Percentiles rank a stretch among this genome's conserved stretches.
Conservation (phyloP, 2,113 vertebrate genomes). For the Elephantulus edwardii region DNA sequence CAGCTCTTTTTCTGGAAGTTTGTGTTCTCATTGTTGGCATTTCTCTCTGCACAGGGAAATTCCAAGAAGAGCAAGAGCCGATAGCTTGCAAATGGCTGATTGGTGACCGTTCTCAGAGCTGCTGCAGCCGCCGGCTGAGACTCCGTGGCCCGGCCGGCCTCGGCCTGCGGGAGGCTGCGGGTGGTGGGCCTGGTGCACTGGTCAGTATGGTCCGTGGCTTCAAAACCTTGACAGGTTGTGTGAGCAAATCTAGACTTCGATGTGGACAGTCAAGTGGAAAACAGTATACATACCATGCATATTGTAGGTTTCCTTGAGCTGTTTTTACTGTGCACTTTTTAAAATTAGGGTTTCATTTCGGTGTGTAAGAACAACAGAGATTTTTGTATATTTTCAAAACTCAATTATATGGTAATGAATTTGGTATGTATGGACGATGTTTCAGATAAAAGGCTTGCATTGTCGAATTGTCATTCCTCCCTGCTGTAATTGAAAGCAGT, state of each 20-base stretch:
- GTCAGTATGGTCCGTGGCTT: constrained; percentile 79
- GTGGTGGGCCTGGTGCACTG: constrained; percentile 64
- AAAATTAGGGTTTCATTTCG: constrained; percentile 84
- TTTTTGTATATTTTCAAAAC: constrained; percentile 85
- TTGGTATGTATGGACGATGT: constrained; percentile 77
- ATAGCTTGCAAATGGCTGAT: constrained; percentile 81
- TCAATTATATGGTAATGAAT: constrained; percentile 77
- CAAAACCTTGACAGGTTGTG: constrained; percentile 71
- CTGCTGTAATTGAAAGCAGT: constrained; percentile 68
- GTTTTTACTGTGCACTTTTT: constrained; percentile 88
- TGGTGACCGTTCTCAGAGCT: constrained; percentile 57
- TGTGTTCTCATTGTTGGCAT: constrained; percentile 55
- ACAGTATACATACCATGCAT: constrained; percentile 74
- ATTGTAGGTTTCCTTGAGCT: constrained; percentile 82
- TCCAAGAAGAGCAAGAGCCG: constrained; percentile 97
- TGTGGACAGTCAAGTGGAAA: constrained; percentile 77
- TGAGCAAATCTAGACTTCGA: constrained; percentile 63
- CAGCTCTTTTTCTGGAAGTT: background rate
- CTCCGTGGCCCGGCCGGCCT: constrained; percentile 63
- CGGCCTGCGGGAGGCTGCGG: constrained; percentile 62
- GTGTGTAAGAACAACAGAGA: constrained; percentile 80
- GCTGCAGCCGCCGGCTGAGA: constrained; percentile 64
- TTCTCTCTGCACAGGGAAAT: constrained; percentile 88
- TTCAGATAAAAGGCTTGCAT: constrained; percentile 78
- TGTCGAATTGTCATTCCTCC: constrained; percentile 73